These are phyloP conservation scores for Grantiella picta DNA, from an alignment of 2,113 vertebrate species.

Conservation along the genomic window DNA sequence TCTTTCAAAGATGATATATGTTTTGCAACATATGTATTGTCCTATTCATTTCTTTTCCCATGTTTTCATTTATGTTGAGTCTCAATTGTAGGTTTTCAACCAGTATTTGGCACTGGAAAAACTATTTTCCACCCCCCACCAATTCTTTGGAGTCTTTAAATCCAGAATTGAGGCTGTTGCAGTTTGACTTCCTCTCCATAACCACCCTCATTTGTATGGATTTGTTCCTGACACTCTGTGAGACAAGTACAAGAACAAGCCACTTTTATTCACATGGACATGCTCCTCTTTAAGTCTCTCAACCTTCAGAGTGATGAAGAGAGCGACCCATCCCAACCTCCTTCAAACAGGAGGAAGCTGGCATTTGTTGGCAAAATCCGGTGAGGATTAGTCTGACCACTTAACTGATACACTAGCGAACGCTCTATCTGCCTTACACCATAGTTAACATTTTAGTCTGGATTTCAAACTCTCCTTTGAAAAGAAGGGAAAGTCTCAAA, in stretches of 20 bases:
- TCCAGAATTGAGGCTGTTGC: background rate
- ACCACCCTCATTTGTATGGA: background rate
- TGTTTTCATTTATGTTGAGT: background rate
- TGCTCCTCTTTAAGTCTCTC: background rate
- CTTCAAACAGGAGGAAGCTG: background rate
- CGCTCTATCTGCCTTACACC: background rate
- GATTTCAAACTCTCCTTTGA: background rate
- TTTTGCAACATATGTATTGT: background rate
- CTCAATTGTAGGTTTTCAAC: background rate
- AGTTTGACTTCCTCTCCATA: background rate
- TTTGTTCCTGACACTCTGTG: background rate
- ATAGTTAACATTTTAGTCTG: background rate
- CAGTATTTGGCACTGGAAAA: background rate
- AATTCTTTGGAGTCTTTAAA: background rate
- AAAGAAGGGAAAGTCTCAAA: background rate
- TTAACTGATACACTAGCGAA: background rate
- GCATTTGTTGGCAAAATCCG: background rate
- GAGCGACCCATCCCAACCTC: background rate
- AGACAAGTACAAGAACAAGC: background rate
- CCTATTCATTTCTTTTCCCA: background rate
- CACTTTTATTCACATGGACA: background rate
- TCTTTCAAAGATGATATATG: background rate
- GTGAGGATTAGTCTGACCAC: background rate
- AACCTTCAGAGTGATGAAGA: background rate
- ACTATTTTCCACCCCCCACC: background rate